These are phyloP conservation scores for Gorsachius goisagi DNA, from an alignment of 2,113 vertebrate genomes.

Conservation along the genomic window DNA sequence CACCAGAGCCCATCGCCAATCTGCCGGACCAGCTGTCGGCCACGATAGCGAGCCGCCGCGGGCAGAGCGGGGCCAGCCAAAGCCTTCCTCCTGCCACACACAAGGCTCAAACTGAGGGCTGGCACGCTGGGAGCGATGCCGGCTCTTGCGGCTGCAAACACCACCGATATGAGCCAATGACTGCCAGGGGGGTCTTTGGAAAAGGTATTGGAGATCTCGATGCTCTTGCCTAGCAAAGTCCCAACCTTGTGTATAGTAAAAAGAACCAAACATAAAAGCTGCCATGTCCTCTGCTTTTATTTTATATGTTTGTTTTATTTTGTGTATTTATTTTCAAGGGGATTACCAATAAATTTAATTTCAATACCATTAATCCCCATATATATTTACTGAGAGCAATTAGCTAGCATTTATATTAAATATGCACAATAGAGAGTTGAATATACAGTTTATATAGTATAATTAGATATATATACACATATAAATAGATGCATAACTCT, in stretches of 20 bases:
- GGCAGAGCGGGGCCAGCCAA: neutral
- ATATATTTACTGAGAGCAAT: conserved; percentile 55
- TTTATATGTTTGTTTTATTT: conserved; percentile 24
- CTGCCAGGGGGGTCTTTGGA: neutral
- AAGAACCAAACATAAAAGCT: neutral
- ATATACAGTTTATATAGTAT: conserved; percentile 42
- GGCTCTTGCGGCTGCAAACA: neutral
- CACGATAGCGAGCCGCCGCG: neutral
- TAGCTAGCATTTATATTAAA: conserved; percentile 34
- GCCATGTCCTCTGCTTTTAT: neutral
- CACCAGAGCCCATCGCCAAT: neutral
- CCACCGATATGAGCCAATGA: rapidly evolving
- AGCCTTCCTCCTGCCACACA: neutral
- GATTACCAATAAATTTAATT: conserved; percentile 35
- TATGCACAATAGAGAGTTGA: conserved; percentile 7
- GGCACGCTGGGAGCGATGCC: rapidly evolving
- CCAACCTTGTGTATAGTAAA: rapidly evolving
- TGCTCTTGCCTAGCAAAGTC: neutral
- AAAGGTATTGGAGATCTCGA: neutral
- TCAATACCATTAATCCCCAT: conserved; percentile 28
- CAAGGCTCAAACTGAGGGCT: neutral
- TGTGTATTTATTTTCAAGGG: conserved; percentile 23
- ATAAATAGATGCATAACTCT: conserved; percentile 63
- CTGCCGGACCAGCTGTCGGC: conserved; percentile 45
- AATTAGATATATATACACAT: conserved; percentile 53